Base-by-base conservation (phyloP, 1,140 invertebrate species). In the Pemphigus obesinymphae region DNA sequence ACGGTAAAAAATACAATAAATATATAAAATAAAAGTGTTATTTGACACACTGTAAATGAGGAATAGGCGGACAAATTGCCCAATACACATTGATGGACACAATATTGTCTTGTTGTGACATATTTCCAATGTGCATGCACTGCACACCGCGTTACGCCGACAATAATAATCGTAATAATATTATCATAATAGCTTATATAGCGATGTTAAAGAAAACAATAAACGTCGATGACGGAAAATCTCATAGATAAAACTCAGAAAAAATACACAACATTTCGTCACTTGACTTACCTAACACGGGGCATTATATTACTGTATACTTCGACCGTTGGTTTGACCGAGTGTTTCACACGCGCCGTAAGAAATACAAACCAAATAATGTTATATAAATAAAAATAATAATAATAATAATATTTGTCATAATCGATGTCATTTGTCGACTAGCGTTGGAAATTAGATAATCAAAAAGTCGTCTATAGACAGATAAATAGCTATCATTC, bases 191-290 rank as follows among this genome's bases (percentile, higher is more conserved):
- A n/a, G n/a, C n/a, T n/a, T n/a, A n/a, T n/a, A n/a, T n/a, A 37
- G 34, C 26, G 15, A 48, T 29, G 43, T 29, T 20, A 5, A n/a
- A 45, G 40, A 17, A 72, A 45, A 48, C 40, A 29, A n/a, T n/a
- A n/a, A n/a, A 48, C 68, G 68, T 43, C n/a, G 15, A 72, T 48
- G 43, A 37, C 68, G 68, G 68, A 45, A 72, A 72, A 72, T n/a
- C 23, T 68, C 68, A n/a, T 43, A 20, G 23, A 45, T 31, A 72
- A 72, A 48, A 48, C 15, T 7, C 20, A 15, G 11, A 23, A 72
- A 72, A 23, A 68, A 68, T 37, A 68, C n/a, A 55, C 3, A 45
- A 48, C 1, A n/a, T 72, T 72, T 72, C 43, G 68, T 72, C 68
- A 72, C 29, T 2, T 13, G 68, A 72, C 68, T 72, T 72, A 72